Base-by-base conservation (phyloP, 2,888 invertebrate genomes). In the Plebejus argus region DNA sequence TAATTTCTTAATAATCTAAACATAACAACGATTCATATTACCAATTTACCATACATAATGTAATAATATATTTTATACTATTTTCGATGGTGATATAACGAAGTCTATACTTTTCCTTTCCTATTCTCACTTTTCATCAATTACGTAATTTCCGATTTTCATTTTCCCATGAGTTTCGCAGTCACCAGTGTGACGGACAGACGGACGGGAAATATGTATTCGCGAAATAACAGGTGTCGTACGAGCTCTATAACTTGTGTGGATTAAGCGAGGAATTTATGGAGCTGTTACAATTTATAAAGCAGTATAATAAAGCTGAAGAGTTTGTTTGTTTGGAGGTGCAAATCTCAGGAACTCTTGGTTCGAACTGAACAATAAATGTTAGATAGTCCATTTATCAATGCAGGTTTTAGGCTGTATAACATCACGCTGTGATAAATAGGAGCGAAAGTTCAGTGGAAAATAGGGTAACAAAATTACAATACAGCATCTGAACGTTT, bases 201-300 rank as follows among this genome's bases (percentile, higher is more conserved):
- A 88, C 87, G 81, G 82, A 78, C 82, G 80, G 84, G 85, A 88
- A 92, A 91, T 88, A 90, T 84, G 85, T 84, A 89, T 90, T 88
- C 85, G 83, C 82, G 76, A 89, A 90, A 91, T 89, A 90, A 89
- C 91, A 91, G 90, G 91, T 90, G 89, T 85, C 80, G 82, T 85
- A 79, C 81, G 87, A 90, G 90, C 88, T 88, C 82, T 82, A 84
- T 89, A 89, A 88, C 86, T 87, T 35, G 61, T 77, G 78, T 80
- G 81, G 79, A 80, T 81, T 81, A 81, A 76, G 78, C 72, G 76
- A 66, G 33, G 70, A 76, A 76, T 72, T 76, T 33, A 77, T 79
- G 66, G 79, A 82, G 80, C 71, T 79, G 80, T 28, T 76, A 79
- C 35, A 77, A 23, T 66, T 28, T 66, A 10, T 8, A 58, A 0